Evolutionary conservation across 2,888 invertebrate genomes (phyloP), one percentile per base, ranked within the genome.

Genomic region (Cantharis nigra): DNA sequence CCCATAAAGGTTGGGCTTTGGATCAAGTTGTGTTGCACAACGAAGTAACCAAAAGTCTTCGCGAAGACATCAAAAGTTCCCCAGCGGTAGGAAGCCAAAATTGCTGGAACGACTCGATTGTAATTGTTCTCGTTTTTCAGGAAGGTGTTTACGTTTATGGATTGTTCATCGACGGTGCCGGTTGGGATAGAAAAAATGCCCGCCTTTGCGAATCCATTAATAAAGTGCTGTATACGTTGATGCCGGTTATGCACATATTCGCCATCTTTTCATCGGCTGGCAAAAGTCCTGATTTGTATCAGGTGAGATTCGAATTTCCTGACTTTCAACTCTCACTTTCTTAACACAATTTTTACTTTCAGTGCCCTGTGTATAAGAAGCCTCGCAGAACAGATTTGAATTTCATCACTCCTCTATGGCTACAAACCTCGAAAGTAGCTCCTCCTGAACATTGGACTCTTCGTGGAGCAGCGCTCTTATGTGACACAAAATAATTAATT

Each of bases 291-390:
- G 93, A 92, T 85, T 89, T 95, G 2, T 97, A 97, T 87, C 92
- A 93, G 89, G 95, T 94, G 88, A 82, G 79, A 79, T 73, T 13
- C 4, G 33, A 13, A n/a, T 33, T 13, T 13, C n/a, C 26, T 9
- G 26, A 26, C 26, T 26, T 26, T 0, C 26, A 26, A 26, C 26
- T 26, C 26, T 9, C 9, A 1, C 5, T 1, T 23, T 23, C 4
- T 26, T 1, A 9, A 26, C 26, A 26, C 0, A 13, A 33, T 65
- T 63, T 23, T 11, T 63, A 1, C 62, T 33, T 33, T 76, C 86
- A 95, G 93, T 97, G 97, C 87, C 97, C 97, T 0, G 94, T 96
- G 13, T 97, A 97, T 87, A 97, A 97, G 89, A 97, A 97, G 86
- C 93, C 96, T 2, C 90, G 91, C 79, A 92, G 97, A 82, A 97